Conservation (phyloP, 2,113 vertebrate genomes). For the Chaenogobius annularis region DNA sequence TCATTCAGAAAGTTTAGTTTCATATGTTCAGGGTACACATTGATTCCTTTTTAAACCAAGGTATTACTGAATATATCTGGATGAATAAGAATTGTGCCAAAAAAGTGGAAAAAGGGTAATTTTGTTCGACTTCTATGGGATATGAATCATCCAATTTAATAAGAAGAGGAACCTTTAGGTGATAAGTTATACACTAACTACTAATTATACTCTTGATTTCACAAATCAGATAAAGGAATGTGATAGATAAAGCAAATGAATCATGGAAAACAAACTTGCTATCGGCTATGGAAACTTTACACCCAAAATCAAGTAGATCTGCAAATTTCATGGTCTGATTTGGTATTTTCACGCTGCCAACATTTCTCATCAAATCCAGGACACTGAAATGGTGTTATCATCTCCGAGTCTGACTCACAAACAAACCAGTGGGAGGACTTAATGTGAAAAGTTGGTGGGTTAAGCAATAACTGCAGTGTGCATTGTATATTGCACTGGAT, state of each 20-base stretch:
- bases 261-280: background rate
- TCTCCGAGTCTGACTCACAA: conserved; percentile 1
- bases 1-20: too few species aligned
- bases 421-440: conserved; percentile 2
- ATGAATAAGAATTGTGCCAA: too few species aligned
- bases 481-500: background rate
- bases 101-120: too few species aligned
- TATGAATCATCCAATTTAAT: too few species aligned
- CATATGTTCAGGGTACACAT: too few species aligned
- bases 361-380: background rate
- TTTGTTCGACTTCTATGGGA: too few species aligned
- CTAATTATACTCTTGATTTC: too few species aligned
- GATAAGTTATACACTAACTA: too few species aligned
- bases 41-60: too few species aligned
- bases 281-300: background rate
- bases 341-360: background rate
- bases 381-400: background rate
- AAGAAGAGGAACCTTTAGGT: too few species aligned
- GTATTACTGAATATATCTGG: too few species aligned
- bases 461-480: background rate
- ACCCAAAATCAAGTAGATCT: background rate
- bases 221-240: too few species aligned
- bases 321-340: background rate
- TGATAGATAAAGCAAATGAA: background rate
- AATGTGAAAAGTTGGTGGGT: conserved; percentile 2